These are phyloP conservation scores for Pelodytes ibericus DNA, from an alignment of 2,797 vertebrate species.

Conservation along the genomic window DNA sequence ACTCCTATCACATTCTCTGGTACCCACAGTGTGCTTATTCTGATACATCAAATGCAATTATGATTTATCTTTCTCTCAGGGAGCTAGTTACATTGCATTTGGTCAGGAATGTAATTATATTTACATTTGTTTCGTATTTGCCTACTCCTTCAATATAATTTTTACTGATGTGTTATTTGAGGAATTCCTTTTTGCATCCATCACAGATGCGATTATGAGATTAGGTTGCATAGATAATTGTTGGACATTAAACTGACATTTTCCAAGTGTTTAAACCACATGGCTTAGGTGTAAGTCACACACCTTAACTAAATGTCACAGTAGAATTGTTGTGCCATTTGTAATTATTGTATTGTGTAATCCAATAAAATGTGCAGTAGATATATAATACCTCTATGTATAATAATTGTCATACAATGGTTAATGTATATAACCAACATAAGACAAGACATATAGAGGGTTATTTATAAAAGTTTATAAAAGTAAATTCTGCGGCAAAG, in stretches of 20 bases:
- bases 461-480: no score
- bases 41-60: slow-evolving; percentile 40
- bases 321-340: no score
- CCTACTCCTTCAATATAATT: not conserved
- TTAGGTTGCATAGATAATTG: not conserved
- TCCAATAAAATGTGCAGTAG: no score
- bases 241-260: not conserved
- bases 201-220: not conserved
- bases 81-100: slow-evolving; percentile 29
- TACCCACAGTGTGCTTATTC: slow-evolving; percentile 39
- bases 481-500: no score
- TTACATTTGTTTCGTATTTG: slow-evolving; percentile 12
- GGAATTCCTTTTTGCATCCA: not conserved
- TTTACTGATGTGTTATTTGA: slow-evolving; percentile 1
- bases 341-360: no score
- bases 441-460: no score
- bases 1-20: slow-evolving; percentile 31
- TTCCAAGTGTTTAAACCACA: no score
- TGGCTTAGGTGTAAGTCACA: no score
- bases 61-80: slow-evolving; percentile 15
- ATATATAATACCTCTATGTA: no score
- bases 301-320: no score
- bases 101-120: slow-evolving; percentile 28
- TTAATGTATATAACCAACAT: no score
- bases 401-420: no score